Conservation (phyloP, 2,113 vertebrate genomes). For the Terrapene triunguis region DNA sequence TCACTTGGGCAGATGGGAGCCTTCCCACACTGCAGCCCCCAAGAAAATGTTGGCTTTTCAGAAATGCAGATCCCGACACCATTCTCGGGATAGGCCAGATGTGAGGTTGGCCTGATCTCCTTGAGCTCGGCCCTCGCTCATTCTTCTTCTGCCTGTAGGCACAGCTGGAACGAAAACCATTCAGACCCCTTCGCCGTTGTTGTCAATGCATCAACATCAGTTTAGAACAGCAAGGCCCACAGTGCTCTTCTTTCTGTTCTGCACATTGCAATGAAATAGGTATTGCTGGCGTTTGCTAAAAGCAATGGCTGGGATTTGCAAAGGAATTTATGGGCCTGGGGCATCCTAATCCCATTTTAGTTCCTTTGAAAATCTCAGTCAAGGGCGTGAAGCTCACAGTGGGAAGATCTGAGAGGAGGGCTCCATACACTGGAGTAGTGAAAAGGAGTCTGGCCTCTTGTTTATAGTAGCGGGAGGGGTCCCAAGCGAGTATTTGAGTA, state of each 20-base stretch:
- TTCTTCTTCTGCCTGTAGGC: not conserved
- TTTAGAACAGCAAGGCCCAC: not conserved
- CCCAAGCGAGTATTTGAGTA: rapidly evolving
- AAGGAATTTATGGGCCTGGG: not conserved
- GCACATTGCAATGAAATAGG: not conserved
- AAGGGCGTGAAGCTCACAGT: not conserved
- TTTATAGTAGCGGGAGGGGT: not conserved
- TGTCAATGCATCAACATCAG: too few relatives aligned
- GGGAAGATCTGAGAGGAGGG: not conserved
- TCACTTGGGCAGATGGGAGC: rapidly evolving
- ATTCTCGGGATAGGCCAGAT: not conserved
- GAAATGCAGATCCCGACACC: rapidly evolving
- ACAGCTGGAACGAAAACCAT: not conserved
- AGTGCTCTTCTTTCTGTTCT: not conserved
- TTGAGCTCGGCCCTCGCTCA: rapidly evolving
- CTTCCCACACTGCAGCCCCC: rapidly evolving
- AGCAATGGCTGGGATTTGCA: not conserved
- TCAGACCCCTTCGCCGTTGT: not conserved
- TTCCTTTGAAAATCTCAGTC: not conserved
- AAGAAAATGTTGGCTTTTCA: rapidly evolving
- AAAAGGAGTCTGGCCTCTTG: not conserved
- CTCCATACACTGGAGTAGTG: rapidly evolving
- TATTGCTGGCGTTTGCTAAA: not conserved
- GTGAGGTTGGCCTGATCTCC: not conserved
- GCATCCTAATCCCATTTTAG: not conserved